Evolutionary conservation across 2,113 vertebrate species (phyloP).

Genomic region (Geothlypis trichas): DNA sequence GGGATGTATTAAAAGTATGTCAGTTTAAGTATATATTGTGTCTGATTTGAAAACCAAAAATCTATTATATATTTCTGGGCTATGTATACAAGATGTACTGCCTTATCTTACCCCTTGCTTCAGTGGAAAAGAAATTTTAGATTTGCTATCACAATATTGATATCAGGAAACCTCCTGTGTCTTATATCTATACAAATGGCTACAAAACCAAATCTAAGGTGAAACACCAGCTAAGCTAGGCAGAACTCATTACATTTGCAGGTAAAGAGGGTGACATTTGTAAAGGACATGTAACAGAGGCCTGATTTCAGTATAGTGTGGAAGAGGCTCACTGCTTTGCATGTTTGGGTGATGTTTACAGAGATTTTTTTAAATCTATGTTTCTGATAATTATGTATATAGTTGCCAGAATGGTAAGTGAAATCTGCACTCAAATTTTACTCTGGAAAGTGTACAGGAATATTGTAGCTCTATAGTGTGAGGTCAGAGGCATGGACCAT

Average conservation of each 20-base stretch:
- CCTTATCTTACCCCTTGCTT: background rate
- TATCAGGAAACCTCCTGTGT: background rate
- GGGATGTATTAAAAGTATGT: background rate
- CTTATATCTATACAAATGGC: background rate
- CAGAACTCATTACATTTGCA: background rate
- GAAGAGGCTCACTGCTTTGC: background rate
- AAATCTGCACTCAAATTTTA: background rate
- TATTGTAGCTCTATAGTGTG: accelerated
- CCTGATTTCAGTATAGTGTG: background rate
- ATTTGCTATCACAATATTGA: background rate
- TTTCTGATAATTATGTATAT: background rate
- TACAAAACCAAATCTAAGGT: background rate
- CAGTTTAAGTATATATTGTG: background rate
- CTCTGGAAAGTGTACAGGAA: background rate
- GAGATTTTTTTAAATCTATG: accelerated
- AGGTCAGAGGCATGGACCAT: background rate
- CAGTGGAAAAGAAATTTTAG: background rate
- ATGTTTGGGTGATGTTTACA: background rate
- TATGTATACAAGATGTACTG: background rate
- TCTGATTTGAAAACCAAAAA: background rate
- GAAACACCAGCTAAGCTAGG: background rate
- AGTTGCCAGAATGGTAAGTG: background rate
- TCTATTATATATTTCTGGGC: background rate
- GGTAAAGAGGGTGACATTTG: background rate
- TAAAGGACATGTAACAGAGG: background rate